phyloP scores from a whole-genome alignment of 2,888 invertebrate genomes.

The Molanna angustata region DNA sequence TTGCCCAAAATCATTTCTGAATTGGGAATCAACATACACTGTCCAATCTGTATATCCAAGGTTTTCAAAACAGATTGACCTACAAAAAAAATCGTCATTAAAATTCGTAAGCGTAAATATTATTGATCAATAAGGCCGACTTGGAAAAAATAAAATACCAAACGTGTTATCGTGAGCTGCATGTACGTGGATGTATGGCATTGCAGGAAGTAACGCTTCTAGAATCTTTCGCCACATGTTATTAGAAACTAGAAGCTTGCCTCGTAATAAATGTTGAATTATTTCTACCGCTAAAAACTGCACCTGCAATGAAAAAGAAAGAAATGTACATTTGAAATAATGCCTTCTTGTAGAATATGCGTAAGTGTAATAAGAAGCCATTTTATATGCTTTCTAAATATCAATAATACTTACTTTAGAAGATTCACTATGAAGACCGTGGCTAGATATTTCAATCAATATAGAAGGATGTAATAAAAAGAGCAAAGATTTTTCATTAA shows the following conservation, averaged over 20 bases:
- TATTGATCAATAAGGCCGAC: neutral
- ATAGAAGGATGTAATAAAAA: conserved; percentile 58
- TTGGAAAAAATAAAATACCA: conserved; percentile 37
- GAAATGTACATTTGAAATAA: no score
- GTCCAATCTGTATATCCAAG: conserved; percentile 61
- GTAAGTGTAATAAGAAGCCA: no score
- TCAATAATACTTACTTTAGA: no score
- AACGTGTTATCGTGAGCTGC: conserved; percentile 51
- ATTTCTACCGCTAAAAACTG: conserved; percentile 58
- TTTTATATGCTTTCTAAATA: no score
- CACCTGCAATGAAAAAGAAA: no score
- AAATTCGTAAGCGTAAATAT: neutral
- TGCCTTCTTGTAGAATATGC: no score
- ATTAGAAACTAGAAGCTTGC: conserved; percentile 60
- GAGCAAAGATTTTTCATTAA: conserved; percentile 49
- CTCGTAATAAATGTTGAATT: conserved; percentile 61
- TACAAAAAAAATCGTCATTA: conserved; percentile 35
- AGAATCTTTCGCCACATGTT: conserved; percentile 60
- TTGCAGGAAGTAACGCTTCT: conserved; percentile 56
- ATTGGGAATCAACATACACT: conserved; percentile 55
- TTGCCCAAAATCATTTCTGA: conserved; percentile 50
- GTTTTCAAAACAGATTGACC: conserved; percentile 63
- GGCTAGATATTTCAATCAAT: conserved; percentile 62
- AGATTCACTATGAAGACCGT: conserved; percentile 43
- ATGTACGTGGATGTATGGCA: conserved; percentile 61